A percentile compares a stretch with the other conserved stretches of the same genome.
Conservation (phyloP, 2,113 vertebrate species). For the Nothocercus nigrocapillus region DNA sequence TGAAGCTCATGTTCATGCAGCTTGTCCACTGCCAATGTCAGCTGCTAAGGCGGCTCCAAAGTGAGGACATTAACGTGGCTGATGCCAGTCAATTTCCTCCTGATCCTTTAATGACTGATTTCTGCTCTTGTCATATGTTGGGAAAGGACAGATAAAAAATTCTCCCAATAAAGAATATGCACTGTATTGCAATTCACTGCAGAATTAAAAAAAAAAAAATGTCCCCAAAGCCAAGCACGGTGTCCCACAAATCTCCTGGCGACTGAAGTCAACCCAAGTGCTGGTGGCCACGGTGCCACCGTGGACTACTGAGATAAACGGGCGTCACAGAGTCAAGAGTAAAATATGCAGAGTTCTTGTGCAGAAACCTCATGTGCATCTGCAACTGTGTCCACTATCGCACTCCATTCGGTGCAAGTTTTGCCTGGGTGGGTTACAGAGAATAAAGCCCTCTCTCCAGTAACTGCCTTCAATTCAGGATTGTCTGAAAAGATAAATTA, state of each 20-base stretch:
- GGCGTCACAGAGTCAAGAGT: background rate
- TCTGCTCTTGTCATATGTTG: background rate
- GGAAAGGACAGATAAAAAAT: background rate
- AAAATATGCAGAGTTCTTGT: background rate
- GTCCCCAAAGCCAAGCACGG: background rate
- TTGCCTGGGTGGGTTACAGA: background rate
- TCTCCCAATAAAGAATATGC: background rate
- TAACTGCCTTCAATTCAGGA: background rate
- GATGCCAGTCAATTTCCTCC: background rate
- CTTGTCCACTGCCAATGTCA: background rate
- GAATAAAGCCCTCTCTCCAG: background rate
- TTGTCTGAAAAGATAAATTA: background rate
- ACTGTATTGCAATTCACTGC: background rate
- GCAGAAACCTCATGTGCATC: background rate
- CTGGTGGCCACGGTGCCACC: background rate
- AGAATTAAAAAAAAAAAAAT: background rate
- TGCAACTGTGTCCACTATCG: rapidly evolving
- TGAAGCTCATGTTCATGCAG: background rate
- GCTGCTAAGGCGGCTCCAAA: background rate
- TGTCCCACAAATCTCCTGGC: background rate
- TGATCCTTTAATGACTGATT: background rate
- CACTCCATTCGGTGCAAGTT: background rate
- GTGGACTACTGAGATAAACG: rapidly evolving
- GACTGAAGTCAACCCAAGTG: background rate
- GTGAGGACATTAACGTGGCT: background rate